phyloP scores from a whole-genome alignment of 64 coral and sea anemone species.

The Pocillopora damicornis region DNA sequence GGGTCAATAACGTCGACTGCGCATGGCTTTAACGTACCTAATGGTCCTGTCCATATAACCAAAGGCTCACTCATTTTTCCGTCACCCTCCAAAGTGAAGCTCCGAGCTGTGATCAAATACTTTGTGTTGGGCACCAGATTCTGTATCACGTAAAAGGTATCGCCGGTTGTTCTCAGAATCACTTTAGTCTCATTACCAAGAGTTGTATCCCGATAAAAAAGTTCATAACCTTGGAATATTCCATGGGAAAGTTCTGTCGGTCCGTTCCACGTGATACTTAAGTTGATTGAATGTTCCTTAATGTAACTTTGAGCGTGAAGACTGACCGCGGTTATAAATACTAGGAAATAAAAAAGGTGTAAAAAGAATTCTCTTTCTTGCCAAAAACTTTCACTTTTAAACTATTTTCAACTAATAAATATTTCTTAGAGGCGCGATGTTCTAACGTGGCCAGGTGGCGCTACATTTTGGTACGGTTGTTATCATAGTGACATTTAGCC shows the following conservation, averaged over 20 bases:
- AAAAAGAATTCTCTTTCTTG: neutral
- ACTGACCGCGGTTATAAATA: conserved; percentile 21
- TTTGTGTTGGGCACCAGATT: conserved; percentile 12
- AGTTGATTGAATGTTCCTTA: neutral
- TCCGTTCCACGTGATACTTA: conserved; percentile 5
- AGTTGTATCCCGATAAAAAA: conserved; percentile 20
- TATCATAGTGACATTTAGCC: too few species aligned
- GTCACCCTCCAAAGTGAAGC: conserved; percentile 22
- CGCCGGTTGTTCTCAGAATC: neutral
- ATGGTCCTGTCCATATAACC: conserved; percentile 6
- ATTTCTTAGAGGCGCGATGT: too few species aligned
- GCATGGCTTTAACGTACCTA: neutral
- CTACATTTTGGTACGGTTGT: too few species aligned
- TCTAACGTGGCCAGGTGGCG: too few species aligned
- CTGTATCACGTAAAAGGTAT: conserved; percentile 19
- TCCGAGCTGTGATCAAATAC: conserved; percentile 5
- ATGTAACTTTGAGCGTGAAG: conserved; percentile 4
- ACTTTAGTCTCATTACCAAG: neutral
- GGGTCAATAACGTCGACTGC: neutral
- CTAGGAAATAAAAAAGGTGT: neutral
- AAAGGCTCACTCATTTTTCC: conserved; percentile 15
- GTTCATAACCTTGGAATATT: conserved; percentile 32
- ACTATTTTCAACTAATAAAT: too few species aligned
- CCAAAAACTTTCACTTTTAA: too few species aligned
- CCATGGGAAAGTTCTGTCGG: neutral